A percentile compares a stretch with the other conserved stretches of the same genome.
Evolutionary conservation across 2,888 invertebrate genomes (phyloP).

Genomic region (Eupithecia pulchellata): DNA sequence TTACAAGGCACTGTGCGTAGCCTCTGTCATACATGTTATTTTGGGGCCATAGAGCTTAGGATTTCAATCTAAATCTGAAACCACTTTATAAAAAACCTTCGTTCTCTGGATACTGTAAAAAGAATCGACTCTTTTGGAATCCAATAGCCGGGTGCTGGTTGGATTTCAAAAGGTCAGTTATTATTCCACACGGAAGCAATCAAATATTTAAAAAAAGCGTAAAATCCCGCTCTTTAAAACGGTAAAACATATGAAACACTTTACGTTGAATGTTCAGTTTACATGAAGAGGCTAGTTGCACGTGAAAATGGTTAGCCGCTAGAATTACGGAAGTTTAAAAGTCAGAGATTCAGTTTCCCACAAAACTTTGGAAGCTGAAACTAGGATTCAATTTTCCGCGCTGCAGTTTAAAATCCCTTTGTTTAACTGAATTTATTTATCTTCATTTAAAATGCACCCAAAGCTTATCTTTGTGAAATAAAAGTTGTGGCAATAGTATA

Average conservation of each 20-base stretch:
- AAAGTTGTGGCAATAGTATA: background rate
- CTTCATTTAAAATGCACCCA: background rate
- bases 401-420: background rate
- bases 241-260: background rate
- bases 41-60: too few species aligned
- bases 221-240: too few species aligned
- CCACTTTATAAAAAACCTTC: too few species aligned
- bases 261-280: background rate
- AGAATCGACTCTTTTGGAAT: too few species aligned
- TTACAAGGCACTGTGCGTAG: background rate
- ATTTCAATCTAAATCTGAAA: too few species aligned
- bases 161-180: too few species aligned
- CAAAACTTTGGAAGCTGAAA: background rate
- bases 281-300: background rate
- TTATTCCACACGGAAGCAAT: background rate
- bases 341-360: background rate
- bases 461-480: background rate
- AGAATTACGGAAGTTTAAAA: conserved; percentile 11
- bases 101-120: too few species aligned
- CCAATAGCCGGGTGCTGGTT: too few species aligned
- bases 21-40: background rate
- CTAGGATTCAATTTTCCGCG: conserved; percentile 9
- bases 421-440: background rate
- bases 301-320: background rate
- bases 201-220: too few species aligned